phyloP scores from a whole-genome alignment of 2,888 invertebrate genomes.

The Sceliomorpha sp. region DNA sequence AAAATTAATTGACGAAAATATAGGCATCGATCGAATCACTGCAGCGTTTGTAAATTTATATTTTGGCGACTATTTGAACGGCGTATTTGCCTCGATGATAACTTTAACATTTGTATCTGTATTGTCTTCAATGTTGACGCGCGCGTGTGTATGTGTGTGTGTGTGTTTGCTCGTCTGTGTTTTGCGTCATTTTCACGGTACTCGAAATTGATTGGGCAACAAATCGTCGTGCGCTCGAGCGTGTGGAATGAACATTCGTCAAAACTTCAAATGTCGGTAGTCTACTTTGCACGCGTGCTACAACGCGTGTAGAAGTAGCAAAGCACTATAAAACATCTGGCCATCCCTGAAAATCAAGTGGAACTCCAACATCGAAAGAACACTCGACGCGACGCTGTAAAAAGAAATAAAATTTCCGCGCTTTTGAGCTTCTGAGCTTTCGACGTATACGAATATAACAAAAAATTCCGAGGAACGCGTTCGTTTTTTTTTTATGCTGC shows the following conservation, averaged over 20 bases:
- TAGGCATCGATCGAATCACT: too few species aligned
- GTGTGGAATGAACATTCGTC: slow-evolving; percentile 27
- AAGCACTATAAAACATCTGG: slow-evolving; percentile 58
- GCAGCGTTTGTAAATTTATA: too few species aligned
- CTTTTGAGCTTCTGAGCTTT: slow-evolving; percentile 72
- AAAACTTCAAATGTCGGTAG: slow-evolving; percentile 40
- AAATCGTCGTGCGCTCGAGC: slow-evolving; percentile 36
- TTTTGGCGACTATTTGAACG: too few species aligned
- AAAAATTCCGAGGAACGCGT: slow-evolving; percentile 47
- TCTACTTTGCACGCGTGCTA: slow-evolving; percentile 53
- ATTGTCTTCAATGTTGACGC: too few species aligned
- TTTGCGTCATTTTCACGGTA: slow-evolving; percentile 17
- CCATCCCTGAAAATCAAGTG: slow-evolving; percentile 56
- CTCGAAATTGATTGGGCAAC: slow-evolving; percentile 43
- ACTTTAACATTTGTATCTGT: too few species aligned
- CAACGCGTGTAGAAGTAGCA: slow-evolving; percentile 56
- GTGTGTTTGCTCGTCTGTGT: neutral
- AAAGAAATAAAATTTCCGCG: slow-evolving; percentile 62
- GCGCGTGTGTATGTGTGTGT: too few species aligned
- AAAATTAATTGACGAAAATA: too few species aligned
- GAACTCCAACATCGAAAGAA: slow-evolving; percentile 36
- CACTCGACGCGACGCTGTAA: slow-evolving; percentile 48
- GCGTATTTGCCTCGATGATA: too few species aligned
- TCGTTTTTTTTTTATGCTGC: slow-evolving; percentile 43
- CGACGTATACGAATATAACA: slow-evolving; percentile 26